Evolutionary conservation across 2,797 vertebrate species (phyloP).

Genomic region (Epinephelus awoara): DNA sequence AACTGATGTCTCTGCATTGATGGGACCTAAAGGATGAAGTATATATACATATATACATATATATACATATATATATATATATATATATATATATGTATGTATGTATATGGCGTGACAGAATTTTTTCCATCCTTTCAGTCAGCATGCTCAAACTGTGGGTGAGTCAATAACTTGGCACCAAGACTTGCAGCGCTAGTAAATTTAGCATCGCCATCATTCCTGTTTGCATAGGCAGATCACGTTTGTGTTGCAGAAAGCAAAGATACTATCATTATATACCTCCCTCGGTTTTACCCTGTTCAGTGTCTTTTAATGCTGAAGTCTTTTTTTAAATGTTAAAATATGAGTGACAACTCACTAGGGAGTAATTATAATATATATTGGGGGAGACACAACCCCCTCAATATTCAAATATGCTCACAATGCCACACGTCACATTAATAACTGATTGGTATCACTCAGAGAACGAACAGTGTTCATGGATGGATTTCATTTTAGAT

Average conservation of each 20-base stretch:
- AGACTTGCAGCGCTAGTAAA: background rate
- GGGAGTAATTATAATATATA: too few species aligned
- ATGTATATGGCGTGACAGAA: too few species aligned
- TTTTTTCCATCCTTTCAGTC: background rate
- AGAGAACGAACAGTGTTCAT: conserved; percentile 6
- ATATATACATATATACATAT: too few species aligned
- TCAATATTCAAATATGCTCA: background rate
- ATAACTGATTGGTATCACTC: background rate
- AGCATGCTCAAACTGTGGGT: background rate
- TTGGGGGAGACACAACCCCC: too few species aligned
- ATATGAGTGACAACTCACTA: background rate
- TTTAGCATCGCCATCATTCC: conserved; percentile 6
- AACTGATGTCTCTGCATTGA: background rate
- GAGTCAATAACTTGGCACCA: conserved; percentile 4
- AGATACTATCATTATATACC: background rate
- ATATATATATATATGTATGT: too few species aligned
- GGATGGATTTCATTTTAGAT: background rate
- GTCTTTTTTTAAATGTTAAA: background rate
- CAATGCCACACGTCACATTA: background rate
- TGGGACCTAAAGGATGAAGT: accelerated
- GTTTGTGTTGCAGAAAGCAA: conserved; percentile 20
- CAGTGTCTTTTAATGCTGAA: background rate
- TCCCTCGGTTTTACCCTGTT: conserved; percentile 3
- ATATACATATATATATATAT: too few species aligned
- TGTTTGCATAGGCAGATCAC: conserved; percentile 38